phyloP scores from a whole-genome alignment of 2,113 vertebrate species.

The Gadus macrocephalus region DNA sequence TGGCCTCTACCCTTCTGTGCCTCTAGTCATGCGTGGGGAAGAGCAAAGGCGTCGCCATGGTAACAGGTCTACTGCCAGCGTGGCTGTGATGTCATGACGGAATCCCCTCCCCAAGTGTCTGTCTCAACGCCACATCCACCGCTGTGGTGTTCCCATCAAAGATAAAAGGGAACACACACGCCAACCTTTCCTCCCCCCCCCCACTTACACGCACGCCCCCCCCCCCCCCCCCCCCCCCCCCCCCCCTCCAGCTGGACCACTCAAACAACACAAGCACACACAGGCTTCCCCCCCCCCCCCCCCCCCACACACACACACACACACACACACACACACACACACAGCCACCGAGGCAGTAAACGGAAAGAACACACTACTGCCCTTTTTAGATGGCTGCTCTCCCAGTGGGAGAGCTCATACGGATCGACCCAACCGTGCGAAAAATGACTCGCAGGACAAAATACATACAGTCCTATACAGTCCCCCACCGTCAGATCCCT shows the following conservation, averaged over 20 bases:
- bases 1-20: no score
- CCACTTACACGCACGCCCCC: not conserved
- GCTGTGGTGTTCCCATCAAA: conserved; percentile 1
- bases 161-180: not conserved
- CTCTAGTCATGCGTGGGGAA: no score
- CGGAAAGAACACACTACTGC: conserved; percentile 21
- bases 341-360: conserved; percentile 33
- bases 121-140: not conserved
- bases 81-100: not conserved
- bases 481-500: conserved; percentile 27
- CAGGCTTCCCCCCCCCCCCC: not conserved
- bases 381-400: conserved; percentile 31
- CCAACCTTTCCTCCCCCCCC: no score
- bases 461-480: conserved; percentile 15
- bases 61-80: conserved; percentile 8
- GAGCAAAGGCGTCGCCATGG: no score
- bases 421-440: no score
- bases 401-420: conserved; percentile 29
- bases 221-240: no score
- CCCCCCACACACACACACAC: not conserved
- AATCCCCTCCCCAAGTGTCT: not conserved
- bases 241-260: no score
- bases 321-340: conserved; percentile 8
- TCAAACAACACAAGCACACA: conserved; percentile 1
- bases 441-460: no score